Percentiles rank a stretch among this genome's conserved stretches.
Evolutionary conservation across 2,113 vertebrate genomes (phyloP).

Genomic region (Carollia perspicillata): DNA sequence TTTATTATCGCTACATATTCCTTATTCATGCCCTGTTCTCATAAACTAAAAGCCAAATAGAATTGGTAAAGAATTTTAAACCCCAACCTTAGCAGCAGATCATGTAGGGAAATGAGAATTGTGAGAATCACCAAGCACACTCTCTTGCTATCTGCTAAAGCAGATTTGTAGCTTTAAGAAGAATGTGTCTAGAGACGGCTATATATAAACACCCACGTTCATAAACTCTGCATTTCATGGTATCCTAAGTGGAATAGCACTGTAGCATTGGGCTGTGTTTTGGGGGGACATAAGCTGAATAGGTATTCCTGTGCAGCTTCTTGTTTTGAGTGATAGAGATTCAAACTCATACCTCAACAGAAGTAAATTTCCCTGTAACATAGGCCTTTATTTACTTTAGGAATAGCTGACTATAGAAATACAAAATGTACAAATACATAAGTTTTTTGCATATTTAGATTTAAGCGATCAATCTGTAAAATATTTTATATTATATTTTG

Average conservation of each 20-base stretch:
- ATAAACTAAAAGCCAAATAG: neutral
- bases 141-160: neutral
- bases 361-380: neutral
- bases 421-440: neutral
- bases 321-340: neutral
- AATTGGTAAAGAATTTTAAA: neutral
- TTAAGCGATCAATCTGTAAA: neutral
- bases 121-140: neutral
- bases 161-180: neutral
- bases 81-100: neutral
- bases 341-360: neutral
- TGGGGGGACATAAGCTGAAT: neutral
- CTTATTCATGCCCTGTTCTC: neutral
- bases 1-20: slow-evolving; percentile 7
- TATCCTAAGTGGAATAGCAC: neutral
- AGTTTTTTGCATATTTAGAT: neutral
- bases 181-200: neutral
- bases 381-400: neutral
- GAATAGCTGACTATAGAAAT: neutral
- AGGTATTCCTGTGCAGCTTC: neutral
- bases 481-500: neutral
- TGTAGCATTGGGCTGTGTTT: neutral
- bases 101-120: neutral
- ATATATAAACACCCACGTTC: neutral
- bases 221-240: neutral